Evolutionary conservation across 2,888 invertebrate species (phyloP), one percentile per base, ranked within the genome.

Genomic region (Eulithis prunata): DNA sequence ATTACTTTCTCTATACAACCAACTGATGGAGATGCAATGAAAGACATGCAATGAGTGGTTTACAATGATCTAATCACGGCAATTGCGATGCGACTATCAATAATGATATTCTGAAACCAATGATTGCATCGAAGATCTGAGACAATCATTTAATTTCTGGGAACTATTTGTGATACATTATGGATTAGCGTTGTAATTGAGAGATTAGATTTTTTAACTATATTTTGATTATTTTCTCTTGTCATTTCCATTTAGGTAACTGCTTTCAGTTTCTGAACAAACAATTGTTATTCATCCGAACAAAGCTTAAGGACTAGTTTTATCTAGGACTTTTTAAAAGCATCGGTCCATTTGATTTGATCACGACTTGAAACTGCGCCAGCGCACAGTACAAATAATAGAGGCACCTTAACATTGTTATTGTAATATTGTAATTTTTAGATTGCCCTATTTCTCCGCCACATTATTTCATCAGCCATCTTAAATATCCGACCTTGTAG

Each of bases 391-490:
- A 32, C 32, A 32, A 3, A 32, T 0, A 32, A 32, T 3, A 32
- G 5, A 32, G 6, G 32, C 32, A 32, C 32, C 32, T 41, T 43
- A 55, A 12, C 11, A 41, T 43, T 4, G 41, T 36, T 36, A 13
- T 47, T 54, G 46, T 46, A 14, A 62, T n/a, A 57, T 46, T 21
- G 55, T 7, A 41, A 41, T 4, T 32, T 61, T 64, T 61, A 69
- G 64, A 46, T 28, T 68, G 66, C 58, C 67, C 69, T 69, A 71
- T 73, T 71, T 71, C 54, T 68, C 64, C 38, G 57, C 65, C 57
- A 43, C 58, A 64, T 62, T 51, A 72, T 75, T 74, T 74, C 74
- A 74, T 71, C 74, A 75, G 61, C 74, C 71, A 73, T 74, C 77
- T 73, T 71, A 75, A 74, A 72, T 64, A 69, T 66, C 69, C 62